Base-by-base conservation (phyloP, 2,113 vertebrate species). In the Grammomys dolichurus region DNA sequence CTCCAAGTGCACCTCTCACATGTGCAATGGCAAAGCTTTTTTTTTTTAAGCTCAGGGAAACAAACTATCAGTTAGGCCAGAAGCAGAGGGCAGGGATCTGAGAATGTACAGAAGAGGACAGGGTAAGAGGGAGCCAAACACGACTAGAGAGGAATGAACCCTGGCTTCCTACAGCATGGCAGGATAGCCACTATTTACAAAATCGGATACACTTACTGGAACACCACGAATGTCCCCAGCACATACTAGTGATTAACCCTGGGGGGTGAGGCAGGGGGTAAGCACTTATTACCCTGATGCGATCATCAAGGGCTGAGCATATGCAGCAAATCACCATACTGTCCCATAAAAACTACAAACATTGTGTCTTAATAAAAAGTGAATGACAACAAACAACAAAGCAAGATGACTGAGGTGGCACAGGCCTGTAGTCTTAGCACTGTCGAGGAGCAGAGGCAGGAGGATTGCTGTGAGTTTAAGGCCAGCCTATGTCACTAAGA, bases 1-100 rank as follows among this genome's bases (percentile, higher is more conserved):
- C 56, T n/a, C 31, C 0, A 0, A 1, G 5, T 36, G 28, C 9
- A 16, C 24, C 31, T 26, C 51, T 80, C 84, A 51, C 10, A 6
- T 17, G 40, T 1, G 12, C 56, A 28, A 1, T 19, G 40, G 69
- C 78, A 40, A 65, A 51, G 14, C 13, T 16, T 11, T 93, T 60
- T 72, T 11, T 67, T 67, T 67, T 9, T 58, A 81, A 16, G 13
- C 80, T 1, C 5, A 9, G 69, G n/a, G 67, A 72, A 63, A 36
- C 56, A 54, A n/a, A 19, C 17, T n/a, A 31, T 51, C 43, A 5
- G 22, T 31, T 54, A 65, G 7, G n/a, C 36, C 22, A n/a, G 14
- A 36, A 22, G 76, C 2, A 24, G 60, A n/a, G 31, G 40, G n/a
- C 40, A 12, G 13, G 56, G 40, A 33, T 28, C 40, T 31, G 46